Base-by-base conservation (phyloP, 2,888 invertebrate genomes). In the Pycnomerus fuliginosus region DNA sequence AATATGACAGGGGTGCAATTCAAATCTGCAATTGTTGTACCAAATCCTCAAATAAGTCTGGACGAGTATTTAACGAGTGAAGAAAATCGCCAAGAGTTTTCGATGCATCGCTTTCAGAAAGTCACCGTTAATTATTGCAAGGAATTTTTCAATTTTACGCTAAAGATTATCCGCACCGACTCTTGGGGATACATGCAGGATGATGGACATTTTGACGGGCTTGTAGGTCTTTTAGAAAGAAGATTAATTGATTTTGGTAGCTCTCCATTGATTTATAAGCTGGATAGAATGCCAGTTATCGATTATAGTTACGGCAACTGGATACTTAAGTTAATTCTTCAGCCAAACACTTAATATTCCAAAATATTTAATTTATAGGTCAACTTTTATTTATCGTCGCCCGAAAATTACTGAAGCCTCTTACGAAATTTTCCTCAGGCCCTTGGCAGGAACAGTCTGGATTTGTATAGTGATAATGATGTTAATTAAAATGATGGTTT, bases 71-170 rank as follows among this genome's bases (percentile, higher is more conserved):
- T 81, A 27, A 72, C 70, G 11, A 71, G 72, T 29, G 75, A 76
- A 3, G 71, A 71, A 13, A 73, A 77, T 38, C 70, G 73, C 17
- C 75, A 79, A 58, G 71, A 79, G 15, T 83, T 85, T 67, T 78
- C 81, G 0, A 74, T 83, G 73, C 78, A 82, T 64, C 78, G 82
- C 54, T 77, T 81, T 58, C 83, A 84, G 65, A 82, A 76, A 62
- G 79, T 75, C 44, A 73, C 79, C 3, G 65, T 82, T 7, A 62
- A 79, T 48, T 77, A 80, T 61, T 75, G 85, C 42, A 67, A 74
- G 50, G 80, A 84, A 52, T 77, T 83, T 69, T 84, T 76, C 60
- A 84, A 84, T 70, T 80, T 84, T 63, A 80, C 78, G 84, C 83
- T 75, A 38, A 58, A 65, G 4, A 58, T 78, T 7, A 63, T 67